Percentiles rank a stretch among this genome's conserved stretches.
These are phyloP conservation scores for Papilio machaon DNA, from an alignment of 1,140 invertebrate species.

Conservation along the genomic window DNA sequence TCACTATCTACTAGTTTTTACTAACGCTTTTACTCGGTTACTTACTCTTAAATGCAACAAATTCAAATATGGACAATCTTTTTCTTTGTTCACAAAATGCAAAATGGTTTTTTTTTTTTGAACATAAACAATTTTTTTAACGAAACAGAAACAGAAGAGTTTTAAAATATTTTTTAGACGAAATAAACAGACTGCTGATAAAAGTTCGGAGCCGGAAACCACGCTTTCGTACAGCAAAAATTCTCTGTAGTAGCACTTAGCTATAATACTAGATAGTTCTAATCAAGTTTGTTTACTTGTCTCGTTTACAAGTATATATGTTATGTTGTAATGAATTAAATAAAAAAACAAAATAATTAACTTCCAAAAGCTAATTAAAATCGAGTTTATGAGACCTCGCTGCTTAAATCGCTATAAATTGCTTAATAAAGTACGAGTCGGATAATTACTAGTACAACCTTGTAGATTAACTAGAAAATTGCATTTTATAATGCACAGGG, in stretches of 20 bases:
- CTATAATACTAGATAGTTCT: no score
- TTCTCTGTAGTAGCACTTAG: no score
- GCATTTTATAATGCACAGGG: constrained; percentile 18
- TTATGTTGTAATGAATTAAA: neutral
- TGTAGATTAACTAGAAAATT: constrained; percentile 10
- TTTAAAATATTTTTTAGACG: no score
- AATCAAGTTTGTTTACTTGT: no score
- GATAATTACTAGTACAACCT: constrained; percentile 7
- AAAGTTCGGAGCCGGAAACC: no score
- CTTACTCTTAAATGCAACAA: neutral
- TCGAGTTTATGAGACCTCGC: neutral
- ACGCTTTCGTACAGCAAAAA: no score
- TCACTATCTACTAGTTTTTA: constrained; percentile 21
- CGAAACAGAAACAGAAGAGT: no score
- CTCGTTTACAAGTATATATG: neutral
- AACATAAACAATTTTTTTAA: no score
- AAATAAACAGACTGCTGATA: no score
- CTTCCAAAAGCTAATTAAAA: constrained; percentile 20
- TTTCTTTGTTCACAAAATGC: neutral
- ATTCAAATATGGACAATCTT: neutral
- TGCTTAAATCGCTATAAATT: constrained; percentile 1
- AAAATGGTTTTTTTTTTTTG: neutral
- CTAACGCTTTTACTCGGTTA: neutral
- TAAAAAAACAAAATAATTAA: neutral
- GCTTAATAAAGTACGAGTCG: constrained; percentile 16